Conservation (phyloP, 2,888 invertebrate species). For the Scaptodrosophila latifasciaeformis region DNA sequence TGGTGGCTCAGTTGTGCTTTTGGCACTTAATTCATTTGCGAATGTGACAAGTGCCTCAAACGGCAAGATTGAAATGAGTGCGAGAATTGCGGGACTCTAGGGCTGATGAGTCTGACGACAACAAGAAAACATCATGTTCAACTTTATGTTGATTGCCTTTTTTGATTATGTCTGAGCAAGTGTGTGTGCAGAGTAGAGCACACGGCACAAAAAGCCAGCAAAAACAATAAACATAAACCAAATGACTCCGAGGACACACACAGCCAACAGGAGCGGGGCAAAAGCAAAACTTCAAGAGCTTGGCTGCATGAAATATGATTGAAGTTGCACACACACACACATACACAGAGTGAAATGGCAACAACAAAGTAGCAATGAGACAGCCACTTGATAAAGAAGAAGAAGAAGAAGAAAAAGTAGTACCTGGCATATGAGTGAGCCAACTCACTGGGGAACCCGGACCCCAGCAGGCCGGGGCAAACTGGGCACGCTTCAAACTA, state of each 20-base stretch:
- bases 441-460: background rate
- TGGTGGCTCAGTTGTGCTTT: slow-evolving; percentile 59
- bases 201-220: slow-evolving; percentile 57
- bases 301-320: slow-evolving; percentile 58
- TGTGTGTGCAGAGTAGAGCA: slow-evolving; percentile 38
- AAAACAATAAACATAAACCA: slow-evolving; percentile 68
- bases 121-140: slow-evolving; percentile 33
- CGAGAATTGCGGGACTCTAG: slow-evolving; percentile 13
- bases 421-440: slow-evolving; percentile 28
- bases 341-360: background rate
- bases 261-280: background rate
- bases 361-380: slow-evolving; percentile 6
- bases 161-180: slow-evolving; percentile 62
- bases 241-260: slow-evolving; percentile 35
- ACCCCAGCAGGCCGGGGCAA: background rate
- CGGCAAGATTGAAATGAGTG: slow-evolving; percentile 27
- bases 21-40: slow-evolving; percentile 67
- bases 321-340: slow-evolving; percentile 58
- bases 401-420: slow-evolving; percentile 31
- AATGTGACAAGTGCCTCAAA: slow-evolving; percentile 56
- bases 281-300: background rate
- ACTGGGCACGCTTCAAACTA: slow-evolving; percentile 11
- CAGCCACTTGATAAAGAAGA: slow-evolving; percentile 32
- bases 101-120: slow-evolving; percentile 11
- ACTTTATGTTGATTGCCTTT: slow-evolving; percentile 70